A percentile compares a stretch with the other conserved stretches of the same genome.
Conservation (phyloP, 2,797 vertebrate species). For the Anolis apletophallus region DNA sequence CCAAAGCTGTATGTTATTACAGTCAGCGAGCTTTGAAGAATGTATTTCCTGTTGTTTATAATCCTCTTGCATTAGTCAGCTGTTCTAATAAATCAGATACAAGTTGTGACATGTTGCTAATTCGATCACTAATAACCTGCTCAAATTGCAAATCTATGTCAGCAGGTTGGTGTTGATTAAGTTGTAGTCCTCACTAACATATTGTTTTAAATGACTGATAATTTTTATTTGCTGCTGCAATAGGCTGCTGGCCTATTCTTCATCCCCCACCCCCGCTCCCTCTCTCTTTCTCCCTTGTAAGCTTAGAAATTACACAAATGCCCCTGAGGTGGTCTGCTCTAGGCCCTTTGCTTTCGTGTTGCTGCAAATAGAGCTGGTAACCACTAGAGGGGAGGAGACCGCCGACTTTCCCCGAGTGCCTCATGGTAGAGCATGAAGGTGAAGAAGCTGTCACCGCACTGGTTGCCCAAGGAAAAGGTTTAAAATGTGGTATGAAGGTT, state of each 20-base stretch:
- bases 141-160: conserved; percentile 79
- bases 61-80: conserved; percentile 62
- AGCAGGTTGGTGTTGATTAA: conserved; percentile 84
- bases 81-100: conserved; percentile 81
- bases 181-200: conserved; percentile 72
- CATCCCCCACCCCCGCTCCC: neutral
- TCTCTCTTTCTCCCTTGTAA: conserved; percentile 42
- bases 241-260: conserved; percentile 61
- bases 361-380: conserved; percentile 79
- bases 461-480: conserved; percentile 73
- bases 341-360: conserved; percentile 59
- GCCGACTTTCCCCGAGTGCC: conserved; percentile 77
- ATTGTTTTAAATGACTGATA: conserved; percentile 81
- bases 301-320: conserved; percentile 65
- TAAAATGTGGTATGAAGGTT: conserved; percentile 75
- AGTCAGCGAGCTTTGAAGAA: conserved; percentile 50
- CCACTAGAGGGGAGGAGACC: conserved; percentile 86
- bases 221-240: conserved; percentile 74
- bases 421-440: conserved; percentile 69
- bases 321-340: conserved; percentile 68
- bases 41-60: conserved; percentile 59
- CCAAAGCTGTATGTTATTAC: conserved; percentile 12
- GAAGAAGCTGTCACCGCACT: conserved; percentile 72
- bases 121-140: conserved; percentile 81
- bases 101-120: conserved; percentile 83